Percentiles rank a stretch among this genome's conserved stretches.
Conservation (phyloP, 2,113 vertebrate genomes). For the Thunnus thynnus region DNA sequence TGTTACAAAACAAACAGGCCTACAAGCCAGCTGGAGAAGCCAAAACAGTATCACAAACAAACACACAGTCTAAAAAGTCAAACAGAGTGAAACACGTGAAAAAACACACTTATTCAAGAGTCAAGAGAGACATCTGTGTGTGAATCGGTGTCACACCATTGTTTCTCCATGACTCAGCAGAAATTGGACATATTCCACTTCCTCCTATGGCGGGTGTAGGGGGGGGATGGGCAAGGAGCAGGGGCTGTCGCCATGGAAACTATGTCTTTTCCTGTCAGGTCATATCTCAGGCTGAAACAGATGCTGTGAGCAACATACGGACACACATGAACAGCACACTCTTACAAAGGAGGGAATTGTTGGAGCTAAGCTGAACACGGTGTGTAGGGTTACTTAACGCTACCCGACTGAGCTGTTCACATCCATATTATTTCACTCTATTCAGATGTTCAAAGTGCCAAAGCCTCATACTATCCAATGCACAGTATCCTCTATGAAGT, state of each 20-base stretch:
- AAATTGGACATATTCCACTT: slow-evolving; percentile 66
- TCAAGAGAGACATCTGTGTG: slow-evolving; percentile 33
- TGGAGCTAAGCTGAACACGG: slow-evolving; percentile 27
- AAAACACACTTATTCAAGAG: slow-evolving; percentile 10
- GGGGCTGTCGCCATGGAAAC: slow-evolving; percentile 71
- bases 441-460: slow-evolving; percentile 37
- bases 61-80: not conserved
- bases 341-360: slow-evolving; percentile 57
- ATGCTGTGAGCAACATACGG: slow-evolving; percentile 59
- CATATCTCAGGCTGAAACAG: slow-evolving; percentile 65
- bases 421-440: slow-evolving; percentile 4
- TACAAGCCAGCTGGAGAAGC: not conserved
- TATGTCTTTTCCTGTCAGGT: slow-evolving; percentile 62
- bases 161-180: slow-evolving; percentile 67
- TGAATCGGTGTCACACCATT: slow-evolving; percentile 36
- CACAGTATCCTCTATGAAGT: slow-evolving; percentile 1
- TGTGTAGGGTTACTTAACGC: slow-evolving; percentile 37
- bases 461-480: not conserved
- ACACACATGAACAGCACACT: slow-evolving; percentile 25
- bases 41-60: slow-evolving; percentile 9
- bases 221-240: slow-evolving; percentile 42
- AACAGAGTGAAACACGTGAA: slow-evolving; percentile 9
- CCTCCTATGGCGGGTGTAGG: slow-evolving; percentile 28
- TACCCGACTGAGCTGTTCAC: slow-evolving; percentile 6
- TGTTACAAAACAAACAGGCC: not conserved